Percentiles rank a stretch among this genome's conserved stretches.
Conservation (phyloP, 2,888 invertebrate species). For the Andricus curvator region DNA sequence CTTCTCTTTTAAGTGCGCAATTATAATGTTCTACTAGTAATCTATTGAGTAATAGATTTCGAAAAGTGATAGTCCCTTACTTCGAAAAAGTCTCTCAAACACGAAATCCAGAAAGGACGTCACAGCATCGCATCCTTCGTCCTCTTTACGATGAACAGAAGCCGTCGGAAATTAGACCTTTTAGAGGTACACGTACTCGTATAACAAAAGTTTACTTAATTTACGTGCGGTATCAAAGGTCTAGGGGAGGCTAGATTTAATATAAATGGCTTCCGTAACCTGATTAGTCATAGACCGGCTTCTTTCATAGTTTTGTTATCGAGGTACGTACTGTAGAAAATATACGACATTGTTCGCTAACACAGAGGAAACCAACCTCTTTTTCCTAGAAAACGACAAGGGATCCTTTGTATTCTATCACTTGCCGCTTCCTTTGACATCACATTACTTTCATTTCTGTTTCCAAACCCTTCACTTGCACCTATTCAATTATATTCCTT, state of each 20-base stretch:
- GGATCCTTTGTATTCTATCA: slow-evolving; percentile 46
- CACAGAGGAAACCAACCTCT: slow-evolving; percentile 27
- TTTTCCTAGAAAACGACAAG: slow-evolving; percentile 36
- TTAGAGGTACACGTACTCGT: slow-evolving; percentile 25
- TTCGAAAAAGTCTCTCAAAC: not conserved
- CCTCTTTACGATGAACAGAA: slow-evolving; percentile 9
- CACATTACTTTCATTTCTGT: slow-evolving; percentile 38
- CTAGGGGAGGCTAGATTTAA: slow-evolving; percentile 4
- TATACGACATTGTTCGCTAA: not conserved
- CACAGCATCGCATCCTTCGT: not conserved
- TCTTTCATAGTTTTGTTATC: slow-evolving; percentile 44
- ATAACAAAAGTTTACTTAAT: slow-evolving; percentile 21
- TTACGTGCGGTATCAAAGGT: not conserved
- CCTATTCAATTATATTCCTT: not conserved
- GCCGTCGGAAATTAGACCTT: slow-evolving; percentile 13
- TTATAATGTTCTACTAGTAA: not conserved
- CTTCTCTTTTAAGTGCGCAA: not conserved
- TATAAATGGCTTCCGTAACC: slow-evolving; percentile 10
- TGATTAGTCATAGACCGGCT: slow-evolving; percentile 39
- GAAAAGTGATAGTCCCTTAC: not conserved
- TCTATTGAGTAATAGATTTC: not conserved
- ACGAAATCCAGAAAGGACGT: not conserved
- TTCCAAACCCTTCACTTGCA: not conserved
- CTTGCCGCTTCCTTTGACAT: slow-evolving; percentile 43
- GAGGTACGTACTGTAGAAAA: slow-evolving; percentile 38